Evolutionary conservation across 2,113 vertebrate species (phyloP), one percentile per base, ranked within the genome.

Genomic region (Erinaceus europaeus): DNA sequence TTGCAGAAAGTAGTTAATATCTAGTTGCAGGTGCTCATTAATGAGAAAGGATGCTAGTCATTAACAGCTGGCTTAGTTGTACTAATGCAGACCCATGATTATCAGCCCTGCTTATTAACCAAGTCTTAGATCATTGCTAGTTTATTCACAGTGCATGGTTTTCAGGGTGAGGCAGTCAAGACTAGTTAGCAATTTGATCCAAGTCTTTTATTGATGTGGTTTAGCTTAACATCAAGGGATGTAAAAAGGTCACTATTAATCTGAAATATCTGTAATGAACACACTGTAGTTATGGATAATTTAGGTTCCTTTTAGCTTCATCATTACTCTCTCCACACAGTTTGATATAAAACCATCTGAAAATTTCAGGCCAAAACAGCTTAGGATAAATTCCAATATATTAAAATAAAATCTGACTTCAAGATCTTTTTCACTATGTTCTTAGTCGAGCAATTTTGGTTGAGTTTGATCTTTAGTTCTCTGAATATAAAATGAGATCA

Each of bases 351-450:
- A 79, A 89, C 27, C 32, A 57, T 68, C 68, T 82, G 78, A 86
- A 77, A 77, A 81, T 65, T 83, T 89, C 46, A 89, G 81, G 78
- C 65, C 91, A 10, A 72, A 92, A 87, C 74, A 85, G 40, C 52
- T 92, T 61, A 89, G 50, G 78, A 92, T 46, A 87, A 52, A 92
- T 87, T 93, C 65, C 81, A 89, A 90, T 76, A 87, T 74, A 92
- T 87, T 92, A 90, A 93, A 94, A 94, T 89, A 90, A 92, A 94
- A 95, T 84, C 90, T 95, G 92, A 65, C 88, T 93, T 78, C 75
- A 86, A 89, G 67, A 90, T 55, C 40, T 34, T 61, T 3, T 46
- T 76, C 71, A 75, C 42, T 38, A n/a, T 48, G 50, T 55, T 91
- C 82, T 82, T 78, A 74, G 27, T 77, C 78, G 18, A 67, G 40